Base-by-base conservation (phyloP, 2,888 invertebrate species). In the Archips xylosteana region DNA sequence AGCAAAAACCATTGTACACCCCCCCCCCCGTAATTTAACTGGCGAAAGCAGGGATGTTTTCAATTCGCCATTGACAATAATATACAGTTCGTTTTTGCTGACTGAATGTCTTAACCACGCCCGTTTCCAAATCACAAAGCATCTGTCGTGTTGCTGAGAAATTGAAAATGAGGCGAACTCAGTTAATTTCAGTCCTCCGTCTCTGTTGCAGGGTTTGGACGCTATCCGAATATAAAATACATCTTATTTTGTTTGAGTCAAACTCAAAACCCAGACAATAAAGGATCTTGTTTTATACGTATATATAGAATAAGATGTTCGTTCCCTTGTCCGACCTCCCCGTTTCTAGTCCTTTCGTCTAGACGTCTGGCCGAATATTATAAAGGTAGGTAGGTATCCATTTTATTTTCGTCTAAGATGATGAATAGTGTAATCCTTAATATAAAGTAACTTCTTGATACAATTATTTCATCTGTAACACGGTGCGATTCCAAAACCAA, bases 331-430 rank as follows among this genome's bases (percentile, higher is more conserved):
- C 57, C 32, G 10, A 10, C 57, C 57, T 32, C 54, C 54, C 54
- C 8, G 15, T n/a, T n/a, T 57, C 34, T 9, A 39, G 42, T 62
- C 42, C 36, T 39, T 63, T 32, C 32, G 57, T 75, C 75, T 75
- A 75, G 75, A 75, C 75, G 68, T 74, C 74, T 74, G 49, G 69
- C 15, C 70, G 34, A 65, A 51, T 54, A 23, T 62, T 49, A 49
- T n/a, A 64, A 47, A 34, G n/a, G 49, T 51, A 51, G 57, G 0
- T 57, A 32, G 12, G 57, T 32, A 32, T 3, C 32, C 32, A 57
- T 32, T 10, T 10, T 32, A 32, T 32, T 57, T 32, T 57, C 32
- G 32, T 57, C 23, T 57, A 32, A 57, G 12, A 57, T 32, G 12
- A 12, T 12, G 10, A 12, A 12, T 4, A 15, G 51, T 15, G 8